These are phyloP conservation scores for Patagioenas fasciata DNA, from an alignment of 2,113 vertebrate genomes.

Conservation along the genomic window DNA sequence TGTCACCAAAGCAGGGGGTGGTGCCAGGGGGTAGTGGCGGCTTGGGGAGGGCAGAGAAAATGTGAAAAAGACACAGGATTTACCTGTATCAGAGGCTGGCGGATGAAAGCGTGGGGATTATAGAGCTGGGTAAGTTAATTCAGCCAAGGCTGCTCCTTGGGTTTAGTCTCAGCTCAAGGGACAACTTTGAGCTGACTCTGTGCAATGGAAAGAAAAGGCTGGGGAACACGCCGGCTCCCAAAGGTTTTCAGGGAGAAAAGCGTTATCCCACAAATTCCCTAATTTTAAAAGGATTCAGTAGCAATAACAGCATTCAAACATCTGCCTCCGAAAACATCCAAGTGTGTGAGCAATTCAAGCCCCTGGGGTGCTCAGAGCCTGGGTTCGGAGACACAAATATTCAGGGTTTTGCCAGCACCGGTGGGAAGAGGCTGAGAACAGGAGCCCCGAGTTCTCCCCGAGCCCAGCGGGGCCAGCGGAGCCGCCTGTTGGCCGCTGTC, in stretches of 20 bases:
- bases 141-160: background rate
- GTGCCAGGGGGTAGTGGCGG: no score
- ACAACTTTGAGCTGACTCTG: background rate
- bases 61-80: background rate
- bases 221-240: background rate
- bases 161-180: background rate
- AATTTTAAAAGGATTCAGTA: background rate
- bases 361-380: background rate
- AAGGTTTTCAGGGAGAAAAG: background rate
- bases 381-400: background rate
- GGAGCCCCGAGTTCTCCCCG: background rate
- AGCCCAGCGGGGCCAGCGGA: background rate
- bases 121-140: background rate
- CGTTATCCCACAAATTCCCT: background rate
- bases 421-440: background rate
- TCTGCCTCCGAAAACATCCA: background rate
- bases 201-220: background rate
- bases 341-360: background rate
- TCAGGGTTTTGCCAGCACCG: background rate
- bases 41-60: background rate
- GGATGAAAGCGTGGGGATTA: background rate
- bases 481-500: fast-evolving
- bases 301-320: background rate
- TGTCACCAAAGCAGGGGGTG: background rate
- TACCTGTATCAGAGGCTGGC: background rate